These are phyloP conservation scores for Bungarus multicinctus DNA, from an alignment of 2,113 vertebrate genomes.

Conservation along the genomic window DNA sequence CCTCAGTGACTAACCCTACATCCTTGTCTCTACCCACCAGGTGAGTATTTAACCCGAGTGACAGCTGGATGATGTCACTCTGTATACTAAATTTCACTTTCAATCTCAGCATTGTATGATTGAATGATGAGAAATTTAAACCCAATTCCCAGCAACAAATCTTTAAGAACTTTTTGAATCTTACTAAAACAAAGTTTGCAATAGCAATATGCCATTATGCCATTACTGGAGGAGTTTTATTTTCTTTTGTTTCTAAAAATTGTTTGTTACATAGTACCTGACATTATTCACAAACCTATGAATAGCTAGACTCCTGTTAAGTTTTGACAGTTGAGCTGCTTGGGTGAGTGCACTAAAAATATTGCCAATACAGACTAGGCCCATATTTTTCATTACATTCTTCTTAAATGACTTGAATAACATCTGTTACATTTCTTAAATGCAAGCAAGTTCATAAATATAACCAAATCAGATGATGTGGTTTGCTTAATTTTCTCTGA, in stretches of 20 bases:
- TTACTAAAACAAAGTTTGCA: background rate
- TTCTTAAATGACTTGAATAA: background rate
- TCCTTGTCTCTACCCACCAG: background rate
- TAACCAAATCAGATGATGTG: background rate
- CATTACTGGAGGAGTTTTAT: background rate
- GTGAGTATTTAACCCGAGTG: background rate
- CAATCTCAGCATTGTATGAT: background rate
- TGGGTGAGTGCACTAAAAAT: background rate
- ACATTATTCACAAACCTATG: background rate
- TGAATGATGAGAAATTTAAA: background rate
- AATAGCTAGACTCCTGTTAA: background rate
- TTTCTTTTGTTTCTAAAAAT: background rate
- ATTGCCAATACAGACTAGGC: background rate
- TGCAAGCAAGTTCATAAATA: background rate
- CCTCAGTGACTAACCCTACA: background rate
- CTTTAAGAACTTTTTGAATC: background rate
- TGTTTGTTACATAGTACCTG: background rate
- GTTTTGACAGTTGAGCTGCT: background rate
- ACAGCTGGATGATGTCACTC: background rate
- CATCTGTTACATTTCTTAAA: background rate
- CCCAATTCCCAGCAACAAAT: background rate
- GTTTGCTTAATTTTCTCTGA: background rate
- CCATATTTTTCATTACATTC: background rate
- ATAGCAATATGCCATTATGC: background rate
- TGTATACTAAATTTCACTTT: background rate